Evolutionary conservation across 2,113 vertebrate genomes (phyloP), one percentile per base, ranked within the genome.

Genomic region (Promerops cafer): DNA sequence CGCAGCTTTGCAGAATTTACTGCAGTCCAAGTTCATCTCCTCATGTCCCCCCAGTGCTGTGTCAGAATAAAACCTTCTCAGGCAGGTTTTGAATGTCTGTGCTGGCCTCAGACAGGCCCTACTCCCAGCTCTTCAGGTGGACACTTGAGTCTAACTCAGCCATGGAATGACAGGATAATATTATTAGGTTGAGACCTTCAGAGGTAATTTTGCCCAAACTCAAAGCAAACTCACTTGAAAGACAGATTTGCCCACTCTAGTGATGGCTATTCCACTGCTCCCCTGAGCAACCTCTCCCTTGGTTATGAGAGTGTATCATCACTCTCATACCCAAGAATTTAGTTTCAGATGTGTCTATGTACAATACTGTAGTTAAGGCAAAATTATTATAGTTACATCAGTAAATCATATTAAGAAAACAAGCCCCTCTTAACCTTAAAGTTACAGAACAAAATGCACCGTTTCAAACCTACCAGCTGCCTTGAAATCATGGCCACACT

Each of bases 21-120:
- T 0, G 1, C 21, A 66, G 39, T 31, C n/a, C 30, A 2, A 5
- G 52, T 57, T 26, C 47, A 63, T 24, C 13, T 83, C 39, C 15
- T 66, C 30, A 4, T 10, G 16, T 15, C 4, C 5, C 0, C 6
- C 1, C 27, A 9, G n/a, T 14, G 21, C 37, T n/a, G 11, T 3
- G 10, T 14, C 23, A 44, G 28, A n/a, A 70, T 19, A 76, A 66
- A 80, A 75, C 3, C 5, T 78, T 65, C 40, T 61, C 66, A 53
- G 53, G 27, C 4, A 49, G 22, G 14, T 75, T 94, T 53, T 53
- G 39, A 40, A 78, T 20, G 16, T 40, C 61, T 78, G 5, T 49
- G n/a, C 18, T 61, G n/a, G 16, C 30, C 65, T 75, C 65, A 70
- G 54, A 40, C 11, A 56, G 13, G 52, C 16, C 11, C 15, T 91